phyloP scores from a whole-genome alignment of 2,113 vertebrate genomes.

The Thunnus thynnus region DNA sequence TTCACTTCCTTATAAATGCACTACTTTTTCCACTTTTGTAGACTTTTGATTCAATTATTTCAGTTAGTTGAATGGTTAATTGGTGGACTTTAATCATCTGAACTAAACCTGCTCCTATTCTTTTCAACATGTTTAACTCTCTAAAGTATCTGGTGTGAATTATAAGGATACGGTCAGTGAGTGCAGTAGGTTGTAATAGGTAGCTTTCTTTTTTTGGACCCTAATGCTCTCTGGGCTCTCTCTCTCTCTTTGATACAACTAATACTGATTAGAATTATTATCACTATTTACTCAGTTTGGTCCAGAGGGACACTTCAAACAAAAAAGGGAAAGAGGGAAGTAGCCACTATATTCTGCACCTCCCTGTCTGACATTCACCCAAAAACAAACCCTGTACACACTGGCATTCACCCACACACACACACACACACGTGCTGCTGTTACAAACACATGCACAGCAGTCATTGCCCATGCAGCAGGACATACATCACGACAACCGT shows the following conservation, averaged over 20 bases:
- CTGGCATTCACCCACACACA: slow-evolving; percentile 22
- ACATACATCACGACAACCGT: slow-evolving; percentile 79
- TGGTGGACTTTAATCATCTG: neutral
- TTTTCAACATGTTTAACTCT: no score
- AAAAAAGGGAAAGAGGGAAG: neutral
- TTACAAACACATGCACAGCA: slow-evolving; percentile 69
- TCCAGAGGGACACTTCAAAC: neutral
- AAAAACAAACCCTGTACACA: slow-evolving; percentile 15
- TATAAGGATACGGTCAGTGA: no score
- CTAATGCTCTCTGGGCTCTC: neutral
- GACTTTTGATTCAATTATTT: no score
- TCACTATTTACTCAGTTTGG: slow-evolving; percentile 11
- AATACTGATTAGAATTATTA: neutral
- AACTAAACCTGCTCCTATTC: no score
- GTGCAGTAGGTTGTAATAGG: no score
- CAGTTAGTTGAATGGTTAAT: no score
- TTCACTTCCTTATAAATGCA: neutral
- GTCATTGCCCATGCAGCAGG: slow-evolving; percentile 75
- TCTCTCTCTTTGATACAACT: neutral
- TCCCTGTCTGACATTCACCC: slow-evolving; percentile 20
- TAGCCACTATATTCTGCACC: slow-evolving; percentile 9
- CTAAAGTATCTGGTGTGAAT: no score
- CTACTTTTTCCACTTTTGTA: neutral
- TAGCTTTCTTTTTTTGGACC: neutral
- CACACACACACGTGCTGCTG: slow-evolving; percentile 20